Percentiles rank a stretch among this genome's conserved stretches.
phyloP scores from a whole-genome alignment of 1,140 invertebrate genomes.

The Heliconius eleuchia region DNA sequence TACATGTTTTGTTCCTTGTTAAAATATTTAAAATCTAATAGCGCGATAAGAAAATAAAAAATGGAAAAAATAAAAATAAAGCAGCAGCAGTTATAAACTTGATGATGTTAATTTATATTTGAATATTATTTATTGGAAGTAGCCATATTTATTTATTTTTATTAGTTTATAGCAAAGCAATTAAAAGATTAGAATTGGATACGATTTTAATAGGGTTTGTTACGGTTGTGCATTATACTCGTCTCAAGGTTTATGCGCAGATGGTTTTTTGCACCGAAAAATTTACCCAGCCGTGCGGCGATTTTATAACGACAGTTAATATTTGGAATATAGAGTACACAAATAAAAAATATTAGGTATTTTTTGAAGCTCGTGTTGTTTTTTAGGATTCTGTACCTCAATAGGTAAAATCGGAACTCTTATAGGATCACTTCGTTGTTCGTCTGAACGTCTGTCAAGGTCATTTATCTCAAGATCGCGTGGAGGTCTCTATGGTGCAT shows the following conservation, averaged over 20 bases:
- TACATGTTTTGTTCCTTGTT: neutral
- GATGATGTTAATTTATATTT: slow-evolving; percentile 11
- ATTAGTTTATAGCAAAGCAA: slow-evolving; percentile 24
- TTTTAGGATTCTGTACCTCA: too few relatives aligned
- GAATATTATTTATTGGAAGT: slow-evolving; percentile 11
- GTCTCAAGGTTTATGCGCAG: neutral
- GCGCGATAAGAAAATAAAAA: slow-evolving; percentile 6
- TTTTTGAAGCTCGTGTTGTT: too few relatives aligned
- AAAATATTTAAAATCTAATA: slow-evolving; percentile 11
- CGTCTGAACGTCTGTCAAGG: too few relatives aligned
- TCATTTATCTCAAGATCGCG: too few relatives aligned
- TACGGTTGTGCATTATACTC: slow-evolving; percentile 16
- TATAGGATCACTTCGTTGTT: too few relatives aligned
- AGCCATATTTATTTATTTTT: slow-evolving; percentile 16
- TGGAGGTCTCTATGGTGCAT: too few relatives aligned
- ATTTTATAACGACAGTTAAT: neutral
- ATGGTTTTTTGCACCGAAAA: slow-evolving; percentile 1
- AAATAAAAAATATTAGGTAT: neutral
- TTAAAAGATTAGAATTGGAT: slow-evolving; percentile 22
- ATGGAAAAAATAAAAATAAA: neutral
- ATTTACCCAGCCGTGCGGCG: neutral
- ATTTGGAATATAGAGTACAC: neutral
- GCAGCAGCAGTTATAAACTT: neutral
- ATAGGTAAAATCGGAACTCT: too few relatives aligned
- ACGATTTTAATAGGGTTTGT: slow-evolving; percentile 17